A percentile compares a stretch with the other conserved stretches of the same genome.
Conservation (phyloP, 2,113 vertebrate species). For the Columbina picui region DNA sequence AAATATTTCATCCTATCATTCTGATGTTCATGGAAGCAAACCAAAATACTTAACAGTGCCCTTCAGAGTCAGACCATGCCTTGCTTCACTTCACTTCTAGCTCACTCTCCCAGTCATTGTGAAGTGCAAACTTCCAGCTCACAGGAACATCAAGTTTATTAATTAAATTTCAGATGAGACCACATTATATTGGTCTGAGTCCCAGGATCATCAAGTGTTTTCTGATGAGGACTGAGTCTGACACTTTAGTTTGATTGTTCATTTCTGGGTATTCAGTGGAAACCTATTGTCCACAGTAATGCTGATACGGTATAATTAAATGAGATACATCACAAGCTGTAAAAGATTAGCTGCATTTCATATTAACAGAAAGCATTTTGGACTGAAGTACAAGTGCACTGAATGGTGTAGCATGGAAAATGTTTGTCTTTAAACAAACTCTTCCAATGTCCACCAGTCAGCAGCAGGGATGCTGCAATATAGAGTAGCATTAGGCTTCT, state of each 20-base stretch:
- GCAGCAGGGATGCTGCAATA: neutral
- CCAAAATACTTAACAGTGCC: conserved; percentile 28
- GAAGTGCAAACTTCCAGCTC: conserved; percentile 5
- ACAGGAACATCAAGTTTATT: neutral
- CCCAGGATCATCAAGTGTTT: neutral
- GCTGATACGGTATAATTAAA: neutral
- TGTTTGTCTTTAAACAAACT: neutral
- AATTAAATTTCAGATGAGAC: neutral
- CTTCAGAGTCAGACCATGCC: conserved; percentile 6
- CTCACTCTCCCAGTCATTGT: neutral
- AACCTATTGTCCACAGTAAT: neutral
- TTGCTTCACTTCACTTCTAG: conserved; percentile 37
- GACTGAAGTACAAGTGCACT: neutral
- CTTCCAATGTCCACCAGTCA: neutral
- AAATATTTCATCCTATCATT: conserved; percentile 59
- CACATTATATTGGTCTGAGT: neutral
- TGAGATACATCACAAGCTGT: neutral
- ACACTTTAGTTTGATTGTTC: neutral
- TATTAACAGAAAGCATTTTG: neutral
- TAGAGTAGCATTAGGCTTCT: neutral
- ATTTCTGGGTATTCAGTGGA: neutral
- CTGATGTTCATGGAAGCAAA: conserved; percentile 55
- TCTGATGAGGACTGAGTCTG: neutral
- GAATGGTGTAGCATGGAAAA: neutral
- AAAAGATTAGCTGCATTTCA: neutral